Evolutionary conservation across 1,140 invertebrate genomes (phyloP).

Genomic region (Aphidius gifuensis): DNA sequence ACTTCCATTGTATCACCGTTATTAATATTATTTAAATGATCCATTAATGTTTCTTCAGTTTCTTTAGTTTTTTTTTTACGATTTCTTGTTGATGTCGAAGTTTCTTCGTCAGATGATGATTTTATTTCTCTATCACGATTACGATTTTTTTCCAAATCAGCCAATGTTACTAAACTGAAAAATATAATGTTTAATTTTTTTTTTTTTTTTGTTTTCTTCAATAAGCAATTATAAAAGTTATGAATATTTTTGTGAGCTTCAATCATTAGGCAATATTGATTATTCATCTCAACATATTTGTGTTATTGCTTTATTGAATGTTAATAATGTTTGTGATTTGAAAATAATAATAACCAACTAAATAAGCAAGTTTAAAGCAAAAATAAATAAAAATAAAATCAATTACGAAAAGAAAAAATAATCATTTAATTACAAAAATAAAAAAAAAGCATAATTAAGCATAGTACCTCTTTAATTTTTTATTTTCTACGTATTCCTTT

Average conservation of each 20-base stretch:
- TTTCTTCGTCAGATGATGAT: constrained; percentile 31
- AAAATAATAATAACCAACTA: neutral
- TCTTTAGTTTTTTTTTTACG: constrained; percentile 26
- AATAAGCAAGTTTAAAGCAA: neutral
- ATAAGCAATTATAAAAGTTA: neutral
- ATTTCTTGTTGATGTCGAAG: constrained; percentile 24
- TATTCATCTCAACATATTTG: neutral
- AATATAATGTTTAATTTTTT: constrained; percentile 4
- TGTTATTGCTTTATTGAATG: too few species aligned
- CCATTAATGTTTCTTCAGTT: constrained; percentile 35
- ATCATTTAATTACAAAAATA: constrained; percentile 1
- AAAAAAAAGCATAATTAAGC: constrained; percentile 14
- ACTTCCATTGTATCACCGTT: constrained; percentile 24
- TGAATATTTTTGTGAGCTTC: constrained; percentile 15
- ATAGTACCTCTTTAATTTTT: constrained; percentile 41
- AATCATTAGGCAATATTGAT: constrained; percentile 7
- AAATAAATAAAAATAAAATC: constrained; percentile 1
- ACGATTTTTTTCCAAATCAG: constrained; percentile 29
- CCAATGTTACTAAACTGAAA: constrained; percentile 29
- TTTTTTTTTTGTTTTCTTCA: neutral
- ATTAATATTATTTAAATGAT: constrained; percentile 33
- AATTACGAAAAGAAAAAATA: neutral
- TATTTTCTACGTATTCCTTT: constrained; percentile 36
- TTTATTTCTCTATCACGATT: constrained; percentile 17
- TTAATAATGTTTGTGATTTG: neutral